A percentile compares a stretch with the other conserved stretches of the same genome.
phyloP scores from a whole-genome alignment of 2,113 vertebrate genomes.

The Oceanodroma tethys region DNA sequence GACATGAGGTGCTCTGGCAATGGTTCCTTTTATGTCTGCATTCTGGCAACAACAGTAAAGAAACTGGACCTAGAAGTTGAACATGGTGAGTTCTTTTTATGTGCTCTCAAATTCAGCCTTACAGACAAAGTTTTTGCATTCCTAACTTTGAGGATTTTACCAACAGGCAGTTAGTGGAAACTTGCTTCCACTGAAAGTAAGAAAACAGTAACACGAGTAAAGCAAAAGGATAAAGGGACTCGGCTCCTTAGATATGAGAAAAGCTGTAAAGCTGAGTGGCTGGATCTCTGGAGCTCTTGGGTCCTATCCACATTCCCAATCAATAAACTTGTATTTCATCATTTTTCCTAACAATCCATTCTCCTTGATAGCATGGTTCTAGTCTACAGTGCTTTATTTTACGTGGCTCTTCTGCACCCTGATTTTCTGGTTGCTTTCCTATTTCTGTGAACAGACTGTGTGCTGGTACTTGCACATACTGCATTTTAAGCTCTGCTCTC shows the following conservation, averaged over 20 bases:
- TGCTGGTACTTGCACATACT: not conserved
- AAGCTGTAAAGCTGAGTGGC: not conserved
- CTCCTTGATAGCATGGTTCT: not conserved
- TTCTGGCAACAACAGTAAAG: not conserved
- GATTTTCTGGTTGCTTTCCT: not conserved
- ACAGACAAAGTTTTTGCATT: not conserved
- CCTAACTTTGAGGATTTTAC: not conserved
- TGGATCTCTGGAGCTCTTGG: not conserved
- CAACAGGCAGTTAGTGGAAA: not conserved
- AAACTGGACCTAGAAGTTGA: not conserved
- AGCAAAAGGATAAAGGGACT: not conserved
- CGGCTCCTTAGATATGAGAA: not conserved
- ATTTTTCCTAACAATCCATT: not conserved
- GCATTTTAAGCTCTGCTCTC: not conserved
- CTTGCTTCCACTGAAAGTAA: not conserved
- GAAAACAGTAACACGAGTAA: not conserved
- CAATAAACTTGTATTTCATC: not conserved
- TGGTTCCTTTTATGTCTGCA: not conserved
- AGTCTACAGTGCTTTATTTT: not conserved
- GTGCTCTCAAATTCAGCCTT: not conserved
- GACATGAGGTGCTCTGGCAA: rapidly evolving
- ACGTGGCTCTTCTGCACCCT: not conserved
- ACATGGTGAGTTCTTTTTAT: not conserved
- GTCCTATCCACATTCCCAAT: not conserved
- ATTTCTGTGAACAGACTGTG: not conserved